These are phyloP conservation scores for Leucania comma DNA, from an alignment of 2,888 invertebrate genomes.

Conservation along the genomic window DNA sequence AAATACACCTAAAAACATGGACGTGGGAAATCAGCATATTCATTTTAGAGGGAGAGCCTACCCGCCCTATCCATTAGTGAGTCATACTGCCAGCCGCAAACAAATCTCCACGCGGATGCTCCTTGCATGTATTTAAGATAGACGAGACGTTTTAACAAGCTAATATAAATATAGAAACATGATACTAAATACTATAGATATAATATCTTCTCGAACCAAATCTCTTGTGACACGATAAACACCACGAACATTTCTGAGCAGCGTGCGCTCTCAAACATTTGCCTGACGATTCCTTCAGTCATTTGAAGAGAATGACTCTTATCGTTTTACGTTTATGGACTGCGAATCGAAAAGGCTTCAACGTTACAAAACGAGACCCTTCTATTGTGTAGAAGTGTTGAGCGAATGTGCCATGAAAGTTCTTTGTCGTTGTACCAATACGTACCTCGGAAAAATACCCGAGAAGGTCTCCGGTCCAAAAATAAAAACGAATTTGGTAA, in stretches of 20 bases:
- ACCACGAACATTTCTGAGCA: constrained; percentile 69
- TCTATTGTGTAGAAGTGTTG: constrained; percentile 85
- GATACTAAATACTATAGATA: constrained; percentile 80
- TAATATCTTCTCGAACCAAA: constrained; percentile 78
- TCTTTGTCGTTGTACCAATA: constrained; percentile 79
- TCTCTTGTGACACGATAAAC: constrained; percentile 81
- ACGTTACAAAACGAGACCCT: constrained; percentile 86
- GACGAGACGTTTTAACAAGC: constrained; percentile 77
- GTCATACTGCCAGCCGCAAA: constrained; percentile 81
- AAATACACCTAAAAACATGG: constrained; percentile 85
- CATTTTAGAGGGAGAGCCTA: constrained; percentile 79
- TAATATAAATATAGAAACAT: constrained; percentile 79
- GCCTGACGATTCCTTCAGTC: constrained; percentile 82
- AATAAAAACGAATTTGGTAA: constrained; percentile 64
- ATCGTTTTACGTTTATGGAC: constrained; percentile 88
- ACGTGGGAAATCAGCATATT: constrained; percentile 87
- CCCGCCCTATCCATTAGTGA: constrained; percentile 87
- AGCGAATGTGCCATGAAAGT: constrained; percentile 81
- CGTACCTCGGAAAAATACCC: constrained; percentile 72
- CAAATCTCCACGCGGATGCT: constrained; percentile 77
- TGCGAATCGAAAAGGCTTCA: constrained; percentile 86
- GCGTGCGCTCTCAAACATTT: constrained; percentile 77
- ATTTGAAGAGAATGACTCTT: constrained; percentile 86
- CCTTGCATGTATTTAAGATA: constrained; percentile 77
- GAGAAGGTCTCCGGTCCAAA: constrained; percentile 59